Conservation (phyloP, 2,113 vertebrate genomes). For the Amphiprion ocellaris region DNA sequence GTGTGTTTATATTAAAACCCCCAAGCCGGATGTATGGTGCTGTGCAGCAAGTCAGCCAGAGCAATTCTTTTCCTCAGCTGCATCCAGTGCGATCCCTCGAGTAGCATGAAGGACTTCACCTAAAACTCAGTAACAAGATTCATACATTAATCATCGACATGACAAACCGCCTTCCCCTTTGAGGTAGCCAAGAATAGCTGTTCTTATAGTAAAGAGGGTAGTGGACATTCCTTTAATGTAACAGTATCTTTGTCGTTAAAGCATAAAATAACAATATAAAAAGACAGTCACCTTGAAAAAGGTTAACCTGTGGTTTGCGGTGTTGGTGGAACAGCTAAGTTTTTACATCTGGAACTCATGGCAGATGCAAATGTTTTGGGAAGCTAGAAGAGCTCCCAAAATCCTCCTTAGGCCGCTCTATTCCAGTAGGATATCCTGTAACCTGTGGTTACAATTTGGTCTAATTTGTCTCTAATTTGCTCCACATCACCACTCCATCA, state of each 20-base stretch:
- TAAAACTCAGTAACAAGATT: slow-evolving; percentile 61
- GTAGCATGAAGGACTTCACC: slow-evolving; percentile 60
- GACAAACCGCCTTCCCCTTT: slow-evolving; percentile 54
- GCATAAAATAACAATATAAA: slow-evolving; percentile 42
- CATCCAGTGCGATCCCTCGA: slow-evolving; percentile 45
- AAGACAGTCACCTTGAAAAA: slow-evolving; percentile 42
- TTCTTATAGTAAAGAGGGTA: slow-evolving; percentile 27
- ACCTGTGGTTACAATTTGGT: slow-evolving; percentile 35
- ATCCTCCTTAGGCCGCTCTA: background rate
- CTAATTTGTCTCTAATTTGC: slow-evolving; percentile 44
- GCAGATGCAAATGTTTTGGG: slow-evolving; percentile 31
- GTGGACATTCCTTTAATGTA: slow-evolving; percentile 22
- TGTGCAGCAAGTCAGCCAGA: slow-evolving; percentile 44
- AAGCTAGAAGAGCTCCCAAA: background rate
- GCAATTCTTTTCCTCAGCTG: slow-evolving; percentile 51
- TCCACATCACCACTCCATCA: slow-evolving; percentile 14
- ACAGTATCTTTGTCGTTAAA: slow-evolving; percentile 46
- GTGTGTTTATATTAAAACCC: slow-evolving; percentile 50
- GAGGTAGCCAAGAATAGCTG: slow-evolving; percentile 56
- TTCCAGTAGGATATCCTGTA: slow-evolving; percentile 38
- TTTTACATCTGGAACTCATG: slow-evolving; percentile 33
- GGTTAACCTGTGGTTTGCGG: slow-evolving; percentile 43
- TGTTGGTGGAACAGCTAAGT: slow-evolving; percentile 21
- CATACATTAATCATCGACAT: slow-evolving; percentile 67
- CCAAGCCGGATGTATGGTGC: slow-evolving; percentile 42